Evolutionary conservation across 2,797 vertebrate species (phyloP).

Genomic region (Pterois miles): DNA sequence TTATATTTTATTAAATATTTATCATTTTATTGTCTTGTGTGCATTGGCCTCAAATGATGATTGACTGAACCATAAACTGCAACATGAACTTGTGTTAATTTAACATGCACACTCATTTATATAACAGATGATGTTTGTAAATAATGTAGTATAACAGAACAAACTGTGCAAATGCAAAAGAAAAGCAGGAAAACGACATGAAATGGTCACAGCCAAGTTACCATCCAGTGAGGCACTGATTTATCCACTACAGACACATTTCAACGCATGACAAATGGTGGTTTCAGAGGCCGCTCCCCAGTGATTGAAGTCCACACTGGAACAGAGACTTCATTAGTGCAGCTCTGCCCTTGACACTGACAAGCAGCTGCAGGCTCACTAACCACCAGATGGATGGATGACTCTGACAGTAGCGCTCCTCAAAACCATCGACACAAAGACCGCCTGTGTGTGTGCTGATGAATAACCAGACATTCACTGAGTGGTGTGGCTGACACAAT

Average conservation of each 20-base stretch:
- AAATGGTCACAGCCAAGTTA: background rate
- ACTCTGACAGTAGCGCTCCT: conserved; percentile 27
- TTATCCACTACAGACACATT: background rate
- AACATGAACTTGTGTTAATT: background rate
- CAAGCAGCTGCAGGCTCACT: conserved; percentile 55
- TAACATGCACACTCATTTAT: too few relatives aligned
- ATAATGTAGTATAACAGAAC: too few relatives aligned
- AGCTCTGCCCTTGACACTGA: conserved; percentile 27
- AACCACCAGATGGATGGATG: conserved; percentile 37
- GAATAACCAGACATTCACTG: conserved; percentile 37
- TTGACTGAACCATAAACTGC: too few relatives aligned
- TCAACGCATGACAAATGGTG: background rate
- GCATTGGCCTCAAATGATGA: too few relatives aligned
- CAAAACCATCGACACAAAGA: conserved; percentile 55
- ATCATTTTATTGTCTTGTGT: too few relatives aligned
- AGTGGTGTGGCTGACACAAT: conserved; percentile 25
- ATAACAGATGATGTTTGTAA: too few relatives aligned
- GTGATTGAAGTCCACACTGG: background rate
- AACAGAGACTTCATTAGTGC: conserved; percentile 2
- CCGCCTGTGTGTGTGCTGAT: conserved; percentile 41
- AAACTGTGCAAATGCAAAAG: background rate
- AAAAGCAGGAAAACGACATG: background rate
- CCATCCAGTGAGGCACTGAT: background rate
- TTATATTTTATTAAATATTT: too few relatives aligned
- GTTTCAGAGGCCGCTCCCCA: background rate